phyloP scores from a whole-genome alignment of 1,140 invertebrate genomes.

The Cydia strobilella region DNA sequence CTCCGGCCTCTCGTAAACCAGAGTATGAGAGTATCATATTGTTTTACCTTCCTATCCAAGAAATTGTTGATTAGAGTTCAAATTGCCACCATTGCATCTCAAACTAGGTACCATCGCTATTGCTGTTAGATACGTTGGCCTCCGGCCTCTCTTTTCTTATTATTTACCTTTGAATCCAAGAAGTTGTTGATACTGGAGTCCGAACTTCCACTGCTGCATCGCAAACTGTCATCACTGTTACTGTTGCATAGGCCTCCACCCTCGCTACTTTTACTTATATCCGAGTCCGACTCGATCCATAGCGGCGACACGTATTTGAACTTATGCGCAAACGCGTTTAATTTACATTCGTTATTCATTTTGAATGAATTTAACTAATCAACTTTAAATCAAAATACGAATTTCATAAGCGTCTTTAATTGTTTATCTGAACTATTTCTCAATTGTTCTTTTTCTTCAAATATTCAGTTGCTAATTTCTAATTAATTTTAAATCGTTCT shows the following conservation, averaged over 20 bases:
- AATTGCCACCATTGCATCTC: not conserved
- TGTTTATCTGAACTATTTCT: not conserved
- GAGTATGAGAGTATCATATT: no score
- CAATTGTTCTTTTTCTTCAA: no score
- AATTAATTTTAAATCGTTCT: not conserved
- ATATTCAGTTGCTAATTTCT: not conserved
- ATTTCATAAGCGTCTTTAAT: not conserved
- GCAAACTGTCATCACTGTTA: slow-evolving; percentile 18
- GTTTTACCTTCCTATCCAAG: not conserved
- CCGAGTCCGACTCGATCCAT: slow-evolving; percentile 76
- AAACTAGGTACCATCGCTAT: not conserved
- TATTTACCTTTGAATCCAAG: slow-evolving; percentile 69
- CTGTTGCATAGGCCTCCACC: slow-evolving; percentile 48
- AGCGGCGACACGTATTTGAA: slow-evolving; percentile 76
- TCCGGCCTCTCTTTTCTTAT: not conserved
- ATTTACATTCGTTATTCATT: slow-evolving; percentile 58
- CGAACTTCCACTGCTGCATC: slow-evolving; percentile 54
- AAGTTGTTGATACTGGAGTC: slow-evolving; percentile 72
- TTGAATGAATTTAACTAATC: slow-evolving; percentile 22
- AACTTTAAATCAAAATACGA: not conserved
- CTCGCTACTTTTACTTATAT: slow-evolving; percentile 53
- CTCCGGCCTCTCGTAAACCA: no score
- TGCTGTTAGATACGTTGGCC: not conserved
- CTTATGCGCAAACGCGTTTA: slow-evolving; percentile 69
- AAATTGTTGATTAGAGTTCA: not conserved